A percentile compares a stretch with the other conserved stretches of the same genome.
Evolutionary conservation across 2,797 vertebrate genomes (phyloP).

Genomic region (Scarus forsteni): DNA sequence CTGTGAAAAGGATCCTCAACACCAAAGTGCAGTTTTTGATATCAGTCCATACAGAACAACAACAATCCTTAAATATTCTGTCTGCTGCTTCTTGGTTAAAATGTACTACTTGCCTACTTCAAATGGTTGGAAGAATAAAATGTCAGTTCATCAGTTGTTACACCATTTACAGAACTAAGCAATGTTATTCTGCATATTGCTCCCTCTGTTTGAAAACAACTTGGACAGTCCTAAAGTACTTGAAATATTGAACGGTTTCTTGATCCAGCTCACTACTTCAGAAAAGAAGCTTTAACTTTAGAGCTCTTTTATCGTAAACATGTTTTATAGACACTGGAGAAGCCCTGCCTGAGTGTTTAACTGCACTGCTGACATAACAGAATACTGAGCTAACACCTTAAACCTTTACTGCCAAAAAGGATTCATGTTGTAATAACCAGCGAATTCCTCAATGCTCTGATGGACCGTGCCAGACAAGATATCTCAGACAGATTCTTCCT

Average conservation of each 20-base stretch:
- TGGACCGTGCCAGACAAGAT: constrained; percentile 20
- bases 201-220: neutral
- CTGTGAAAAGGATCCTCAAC: no score
- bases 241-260: neutral
- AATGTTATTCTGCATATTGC: neutral
- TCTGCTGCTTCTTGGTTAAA: no score
- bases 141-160: no score
- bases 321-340: constrained; percentile 11
- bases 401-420: constrained; percentile 43
- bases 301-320: neutral
- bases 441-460: constrained; percentile 23
- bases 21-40: no score
- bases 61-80: no score
- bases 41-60: no score
- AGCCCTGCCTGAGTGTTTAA: constrained; percentile 13
- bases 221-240: neutral
- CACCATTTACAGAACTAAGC: no score
- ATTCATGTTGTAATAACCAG: constrained; percentile 42
- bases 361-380: constrained; percentile 10
- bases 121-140: no score
- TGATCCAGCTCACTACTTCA: neutral
- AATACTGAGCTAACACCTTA: constrained; percentile 37
- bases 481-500: constrained; percentile 25
- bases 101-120: no score
- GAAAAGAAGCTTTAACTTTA: neutral